A percentile compares a stretch with the other conserved stretches of the same genome.
These are phyloP conservation scores for Madoqua kirkii DNA, from an alignment of 2,113 vertebrate genomes.

Conservation along the genomic window DNA sequence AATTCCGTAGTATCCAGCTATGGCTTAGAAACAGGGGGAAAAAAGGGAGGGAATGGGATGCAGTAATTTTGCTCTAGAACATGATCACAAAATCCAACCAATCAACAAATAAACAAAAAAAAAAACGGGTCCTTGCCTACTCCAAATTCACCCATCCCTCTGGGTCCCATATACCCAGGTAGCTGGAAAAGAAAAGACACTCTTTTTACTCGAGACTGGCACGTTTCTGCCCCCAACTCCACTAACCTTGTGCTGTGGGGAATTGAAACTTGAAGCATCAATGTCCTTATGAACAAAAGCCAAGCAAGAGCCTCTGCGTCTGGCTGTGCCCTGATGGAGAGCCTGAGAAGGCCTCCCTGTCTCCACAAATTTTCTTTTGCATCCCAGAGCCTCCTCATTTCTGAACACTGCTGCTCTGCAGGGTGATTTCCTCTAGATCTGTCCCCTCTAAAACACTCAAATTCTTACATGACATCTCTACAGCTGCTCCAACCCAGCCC, in stretches of 20 bases:
- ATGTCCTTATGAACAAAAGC: no score
- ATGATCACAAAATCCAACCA: not conserved
- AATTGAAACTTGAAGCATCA: not conserved
- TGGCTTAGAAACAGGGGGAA: not conserved
- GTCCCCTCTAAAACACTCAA: not conserved
- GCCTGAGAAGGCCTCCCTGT: accelerated
- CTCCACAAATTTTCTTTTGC: not conserved
- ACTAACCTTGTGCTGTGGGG: not conserved
- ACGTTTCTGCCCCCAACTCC: not conserved
- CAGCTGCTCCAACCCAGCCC: accelerated
- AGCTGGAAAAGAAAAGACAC: not conserved
- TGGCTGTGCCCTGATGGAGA: not conserved
- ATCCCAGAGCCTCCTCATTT: accelerated
- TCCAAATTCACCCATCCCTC: not conserved
- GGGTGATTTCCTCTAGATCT: not conserved
- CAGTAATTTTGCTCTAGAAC: not conserved
- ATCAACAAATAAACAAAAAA: not conserved
- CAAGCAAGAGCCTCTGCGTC: no score
- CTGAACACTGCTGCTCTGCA: not conserved
- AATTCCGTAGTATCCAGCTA: not conserved
- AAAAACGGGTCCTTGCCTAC: not conserved
- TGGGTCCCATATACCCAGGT: not conserved
- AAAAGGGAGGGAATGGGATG: not conserved
- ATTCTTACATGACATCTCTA: not conserved
- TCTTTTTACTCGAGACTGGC: not conserved